Evolutionary conservation across 2,797 vertebrate species (phyloP), one percentile per base, ranked within the genome.

Genomic region (Lagodon rhomboides): DNA sequence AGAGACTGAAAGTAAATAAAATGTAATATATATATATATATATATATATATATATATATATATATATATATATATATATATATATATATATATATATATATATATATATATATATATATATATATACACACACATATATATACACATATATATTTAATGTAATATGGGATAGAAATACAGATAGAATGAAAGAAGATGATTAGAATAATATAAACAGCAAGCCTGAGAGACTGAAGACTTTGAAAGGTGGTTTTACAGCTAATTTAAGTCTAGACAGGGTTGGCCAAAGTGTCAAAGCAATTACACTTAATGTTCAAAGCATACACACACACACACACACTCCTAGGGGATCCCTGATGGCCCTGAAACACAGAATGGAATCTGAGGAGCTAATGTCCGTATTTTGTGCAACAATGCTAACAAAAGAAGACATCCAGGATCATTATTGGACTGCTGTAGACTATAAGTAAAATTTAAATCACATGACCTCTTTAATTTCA

Each of bases 201-300:
- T 34, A 25, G 23, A 55, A 11, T 50, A 58, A 51, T 46, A 43
- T 34, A 79, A 20, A 71, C 49, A 61, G 30, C 2, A 47, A 79
- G 23, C 25, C 54, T 2, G 22, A 61, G 41, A 64, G 51, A 77
- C 7, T n/a, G 55, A 51, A 6, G 47, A 67, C n/a, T 47, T 47
- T 50, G 27, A 60, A 41, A 64, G 43, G 63, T 43, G 53, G 60
- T 65, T 73, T 41, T 55, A 20, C 43, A 65, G 74, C 50, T 72
- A 51, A 75, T 54, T 49, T 53, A 62, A 68, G 62, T 75, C 68
- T 73, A 78, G 49, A 80, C 61, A n/a, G 30, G 50, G 50, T n/a
- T 5, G 38, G 44, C 13, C 41, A 18, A 68, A 69, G 75, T 69
- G 76, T 62, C 54, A 20, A 53, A 60, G 60, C 73, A 73, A 68